A percentile compares a stretch with the other conserved stretches of the same genome.
These are phyloP conservation scores for Nyleta sp. DNA, from an alignment of 2,888 invertebrate species.

Conservation along the genomic window DNA sequence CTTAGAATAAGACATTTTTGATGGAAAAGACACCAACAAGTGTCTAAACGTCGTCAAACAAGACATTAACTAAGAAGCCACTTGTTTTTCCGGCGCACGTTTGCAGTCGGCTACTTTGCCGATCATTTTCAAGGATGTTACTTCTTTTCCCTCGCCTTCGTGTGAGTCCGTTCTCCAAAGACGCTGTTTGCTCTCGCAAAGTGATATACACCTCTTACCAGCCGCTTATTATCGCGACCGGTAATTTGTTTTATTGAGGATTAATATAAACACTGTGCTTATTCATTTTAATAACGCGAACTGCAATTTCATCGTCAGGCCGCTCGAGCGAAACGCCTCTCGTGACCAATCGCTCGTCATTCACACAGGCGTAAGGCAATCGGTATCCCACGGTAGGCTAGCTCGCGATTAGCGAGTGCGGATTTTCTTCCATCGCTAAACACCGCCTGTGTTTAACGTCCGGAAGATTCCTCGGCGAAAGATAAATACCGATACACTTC, in stretches of 20 bases:
- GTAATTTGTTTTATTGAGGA: conserved; percentile 57
- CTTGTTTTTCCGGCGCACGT: no score
- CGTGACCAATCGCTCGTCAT: conserved; percentile 62
- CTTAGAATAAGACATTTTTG: no score
- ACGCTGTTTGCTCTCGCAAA: neutral
- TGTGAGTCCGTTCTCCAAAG: conserved; percentile 16
- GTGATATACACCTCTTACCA: conserved; percentile 38
- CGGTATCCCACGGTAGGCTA: conserved; percentile 63
- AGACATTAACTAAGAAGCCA: no score
- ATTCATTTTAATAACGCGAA: conserved; percentile 60
- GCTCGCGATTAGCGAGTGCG: conserved; percentile 53
- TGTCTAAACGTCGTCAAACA: no score
- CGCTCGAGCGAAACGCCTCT: conserved; percentile 53
- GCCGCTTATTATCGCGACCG: conserved; percentile 43
- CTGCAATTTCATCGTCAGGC: conserved; percentile 59
- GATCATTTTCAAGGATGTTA: neutral
- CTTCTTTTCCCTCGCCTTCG: conserved; percentile 12
- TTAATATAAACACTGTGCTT: conserved; percentile 58
- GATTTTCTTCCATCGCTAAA: conserved; percentile 58
- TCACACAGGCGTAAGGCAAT: conserved; percentile 46
- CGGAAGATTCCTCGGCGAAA: conserved; percentile 57
- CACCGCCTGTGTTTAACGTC: conserved; percentile 59
- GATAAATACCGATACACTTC: conserved; percentile 62
- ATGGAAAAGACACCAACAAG: no score
- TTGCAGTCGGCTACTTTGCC: no score